Conservation (phyloP, 2,888 invertebrate species). For the Chaitophorus viminalis region DNA sequence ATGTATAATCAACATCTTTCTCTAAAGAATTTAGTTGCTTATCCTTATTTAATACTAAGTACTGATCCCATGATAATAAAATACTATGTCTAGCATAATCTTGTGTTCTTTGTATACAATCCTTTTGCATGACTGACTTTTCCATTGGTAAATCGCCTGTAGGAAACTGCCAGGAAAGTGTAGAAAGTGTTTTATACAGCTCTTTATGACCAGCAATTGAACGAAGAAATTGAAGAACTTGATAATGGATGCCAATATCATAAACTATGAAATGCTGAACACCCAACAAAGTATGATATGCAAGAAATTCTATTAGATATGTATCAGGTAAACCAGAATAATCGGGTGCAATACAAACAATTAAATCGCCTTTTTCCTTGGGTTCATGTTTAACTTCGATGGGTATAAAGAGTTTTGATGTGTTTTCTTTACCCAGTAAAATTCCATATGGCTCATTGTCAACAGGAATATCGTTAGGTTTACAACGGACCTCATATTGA, state of each 20-base stretch:
- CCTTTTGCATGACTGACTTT: constrained; percentile 72
- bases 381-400: constrained; percentile 63
- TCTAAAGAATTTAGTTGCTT: constrained; percentile 42
- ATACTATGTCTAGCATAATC: constrained; percentile 69
- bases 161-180: constrained; percentile 77
- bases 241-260: constrained; percentile 70
- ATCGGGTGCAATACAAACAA: constrained; percentile 74
- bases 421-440: constrained; percentile 65
- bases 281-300: constrained; percentile 76
- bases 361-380: constrained; percentile 69
- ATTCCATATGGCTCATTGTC: constrained; percentile 66
- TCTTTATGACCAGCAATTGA: constrained; percentile 67
- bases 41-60: constrained; percentile 52
- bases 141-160: constrained; percentile 69
- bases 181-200: constrained; percentile 71
- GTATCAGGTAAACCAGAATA: constrained; percentile 71
- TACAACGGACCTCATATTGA: constrained; percentile 63
- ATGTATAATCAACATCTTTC: constrained; percentile 12
- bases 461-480: constrained; percentile 63
- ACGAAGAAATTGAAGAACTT: constrained; percentile 68
- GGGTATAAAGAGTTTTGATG: constrained; percentile 65
- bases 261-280: constrained; percentile 76
- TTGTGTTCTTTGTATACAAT: constrained; percentile 75
- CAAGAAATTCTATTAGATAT: constrained; percentile 75
- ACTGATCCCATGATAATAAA: constrained; percentile 75